Evolutionary conservation across 2,888 invertebrate species (phyloP).

Genomic region (Ormyrus labotus): DNA sequence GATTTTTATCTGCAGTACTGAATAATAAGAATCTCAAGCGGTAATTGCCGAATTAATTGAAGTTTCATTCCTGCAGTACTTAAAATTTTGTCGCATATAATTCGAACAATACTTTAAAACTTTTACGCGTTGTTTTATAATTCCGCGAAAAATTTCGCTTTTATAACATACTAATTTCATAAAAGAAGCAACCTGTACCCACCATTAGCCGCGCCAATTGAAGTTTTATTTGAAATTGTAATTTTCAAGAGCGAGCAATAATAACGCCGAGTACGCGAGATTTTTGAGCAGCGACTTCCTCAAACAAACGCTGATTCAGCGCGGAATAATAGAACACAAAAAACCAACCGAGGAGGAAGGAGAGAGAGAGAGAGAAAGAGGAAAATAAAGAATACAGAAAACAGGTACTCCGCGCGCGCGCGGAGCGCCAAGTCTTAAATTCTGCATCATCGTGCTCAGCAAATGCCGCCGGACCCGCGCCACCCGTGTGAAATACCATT

Average conservation of each 20-base stretch:
- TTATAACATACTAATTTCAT: constrained; percentile 1
- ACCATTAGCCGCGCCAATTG: constrained; percentile 23
- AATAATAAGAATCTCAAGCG: no score
- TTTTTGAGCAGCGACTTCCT: constrained; percentile 41
- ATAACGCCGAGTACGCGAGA: constrained; percentile 3
- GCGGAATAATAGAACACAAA: constrained; percentile 33
- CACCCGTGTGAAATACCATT: constrained; percentile 34
- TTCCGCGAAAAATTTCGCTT: not conserved
- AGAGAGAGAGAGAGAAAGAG: no score
- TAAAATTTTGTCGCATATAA: not conserved
- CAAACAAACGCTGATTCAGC: constrained; percentile 50
- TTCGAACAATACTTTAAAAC: not conserved
- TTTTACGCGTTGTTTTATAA: not conserved
- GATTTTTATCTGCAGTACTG: no score
- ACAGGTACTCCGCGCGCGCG: constrained; percentile 27
- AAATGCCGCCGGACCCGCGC: not conserved
- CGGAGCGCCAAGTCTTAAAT: constrained; percentile 31
- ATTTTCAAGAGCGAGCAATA: constrained; percentile 37
- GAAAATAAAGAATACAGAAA: constrained; percentile 37
- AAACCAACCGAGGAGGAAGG: not conserved
- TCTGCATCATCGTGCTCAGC: constrained; percentile 22
- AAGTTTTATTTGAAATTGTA: constrained; percentile 31
- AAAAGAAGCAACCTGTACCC: not conserved
- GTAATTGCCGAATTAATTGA: no score
- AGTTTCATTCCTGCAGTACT: no score